Percentiles rank a stretch among this genome's conserved stretches.
These are phyloP conservation scores for Drosophila murphyi DNA, from an alignment of 1,140 invertebrate species.

Conservation along the genomic window DNA sequence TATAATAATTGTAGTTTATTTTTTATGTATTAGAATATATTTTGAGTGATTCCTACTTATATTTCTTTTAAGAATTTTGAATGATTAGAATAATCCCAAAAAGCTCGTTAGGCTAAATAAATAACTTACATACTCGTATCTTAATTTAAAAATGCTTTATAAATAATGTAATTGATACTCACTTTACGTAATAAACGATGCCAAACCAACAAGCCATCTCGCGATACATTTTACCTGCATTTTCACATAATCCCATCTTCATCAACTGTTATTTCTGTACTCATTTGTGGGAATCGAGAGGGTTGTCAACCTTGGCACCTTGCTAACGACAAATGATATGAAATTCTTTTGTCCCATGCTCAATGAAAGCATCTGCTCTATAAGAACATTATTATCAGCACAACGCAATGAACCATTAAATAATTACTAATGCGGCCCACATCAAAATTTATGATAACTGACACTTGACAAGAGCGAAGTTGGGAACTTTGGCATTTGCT, in stretches of 20 bases:
- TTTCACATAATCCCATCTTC: not conserved
- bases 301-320: not conserved
- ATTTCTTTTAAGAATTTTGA: too few species aligned
- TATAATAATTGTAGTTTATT: too few species aligned
- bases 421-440: conserved; percentile 56
- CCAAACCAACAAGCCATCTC: not conserved
- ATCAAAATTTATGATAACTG: conserved; percentile 50
- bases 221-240: not conserved
- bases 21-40: too few species aligned
- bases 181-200: too few species aligned
- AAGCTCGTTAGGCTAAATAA: too few species aligned
- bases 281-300: not conserved
- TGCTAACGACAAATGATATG: conserved; percentile 1
- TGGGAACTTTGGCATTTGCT: conserved; percentile 10
- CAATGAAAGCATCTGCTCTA: not conserved
- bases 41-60: too few species aligned
- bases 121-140: too few species aligned
- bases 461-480: conserved; percentile 23
- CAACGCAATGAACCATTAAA: conserved; percentile 60
- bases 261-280: not conserved
- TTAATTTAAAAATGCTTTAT: too few species aligned
- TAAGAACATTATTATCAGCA: not conserved
- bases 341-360: not conserved
- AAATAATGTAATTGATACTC: too few species aligned
- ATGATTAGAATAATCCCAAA: too few species aligned